Base-by-base conservation (phyloP, 2,797 vertebrate genomes). In the Enteromius anoplus region DNA sequence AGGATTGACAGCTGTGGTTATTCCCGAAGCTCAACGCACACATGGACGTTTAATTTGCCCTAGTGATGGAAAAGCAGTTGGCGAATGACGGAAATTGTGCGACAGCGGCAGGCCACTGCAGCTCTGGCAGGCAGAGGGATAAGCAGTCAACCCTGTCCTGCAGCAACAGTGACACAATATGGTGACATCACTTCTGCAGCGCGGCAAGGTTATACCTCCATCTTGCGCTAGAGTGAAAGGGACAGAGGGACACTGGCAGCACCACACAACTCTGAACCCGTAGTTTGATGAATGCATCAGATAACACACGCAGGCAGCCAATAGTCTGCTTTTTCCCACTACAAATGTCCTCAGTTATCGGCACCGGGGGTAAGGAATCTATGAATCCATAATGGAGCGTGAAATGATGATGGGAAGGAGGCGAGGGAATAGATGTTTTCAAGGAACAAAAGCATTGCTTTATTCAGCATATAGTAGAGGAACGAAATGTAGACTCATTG, bases 261-360 rank as follows among this genome's bases (percentile, higher is more conserved):
- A 85, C 60, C 53, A 85, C 66, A 11, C 73, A 23, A 19, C 21
- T 62, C 64, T 75, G 6, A 62, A 58, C 66, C 71, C 14, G 70
- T 65, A 87, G 84, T 91, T 92, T 93, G 92, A 94, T 91, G 66
- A 94, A 95, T 94, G 92, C 91, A 90, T 93, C 86, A 89, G 90
- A 91, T 92, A 92, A 93, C 92, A 93, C 93, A 90, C 87, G 90
- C 89, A 92, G 92, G 89, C 93, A 93, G 91, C 88, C 91, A 93
- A 93, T 93, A 92, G 93, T 91, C 90, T 88, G 88, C 86, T 92
- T 92, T 93, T 92, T 87, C 87, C 11, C 89, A 89, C 89, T 90
- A 92, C 92, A 93, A 62, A 62, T 77, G 65, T 70, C 17, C 75
- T 83, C 65, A 34, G 49, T 69, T 78, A 83, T 76, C 34, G 34